Evolutionary conservation across 2,888 invertebrate genomes (phyloP), one percentile per base, ranked within the genome.

Genomic region (Rhaphigaster nebulosa): DNA sequence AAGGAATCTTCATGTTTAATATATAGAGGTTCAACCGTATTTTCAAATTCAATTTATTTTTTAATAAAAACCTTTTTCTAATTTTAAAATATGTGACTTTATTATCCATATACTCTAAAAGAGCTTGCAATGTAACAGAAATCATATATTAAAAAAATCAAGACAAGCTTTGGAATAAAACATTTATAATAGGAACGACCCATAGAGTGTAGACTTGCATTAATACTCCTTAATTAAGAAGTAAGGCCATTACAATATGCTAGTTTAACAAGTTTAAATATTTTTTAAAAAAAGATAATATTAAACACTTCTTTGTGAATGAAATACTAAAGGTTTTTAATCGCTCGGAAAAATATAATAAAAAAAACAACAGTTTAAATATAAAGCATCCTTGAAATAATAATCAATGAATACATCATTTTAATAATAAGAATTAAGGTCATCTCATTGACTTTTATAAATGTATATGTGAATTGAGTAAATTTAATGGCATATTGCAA

Each of bases 351-450:
- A 29, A 38, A 76, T 65, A 34, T 65, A 13, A 90, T 90, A n/a
- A 90, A 88, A 90, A 56, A 65, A 76, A 87, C 2, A 84, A 3
- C 23, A 34, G 10, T 20, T 38, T 38, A 34, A 65, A 65, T 65
- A 76, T 38, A 76, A 76, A 76, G 70, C 34, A 76, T 76, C 38
- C 70, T 76, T 76, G 70, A 76, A 60, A 29, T n/a, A 65, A 76
- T 76, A 76, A 76, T 76, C 38, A 76, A 15, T 20, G 70, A 76
- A 76, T 76, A 20, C 38, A 76, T 23, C 15, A 76, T 23, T 76
- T 20, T 20, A 76, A 65, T 15, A 65, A 65, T 18, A 65, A 20
- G 5, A 38, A 5, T 34, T 76, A 76, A 76, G 70, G 70, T 76
- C 70, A 76, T 20, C 8, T 20, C 5, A 76, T 20, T 76, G 20